phyloP scores from a whole-genome alignment of 1,140 invertebrate genomes.

The Bombus turneri region DNA sequence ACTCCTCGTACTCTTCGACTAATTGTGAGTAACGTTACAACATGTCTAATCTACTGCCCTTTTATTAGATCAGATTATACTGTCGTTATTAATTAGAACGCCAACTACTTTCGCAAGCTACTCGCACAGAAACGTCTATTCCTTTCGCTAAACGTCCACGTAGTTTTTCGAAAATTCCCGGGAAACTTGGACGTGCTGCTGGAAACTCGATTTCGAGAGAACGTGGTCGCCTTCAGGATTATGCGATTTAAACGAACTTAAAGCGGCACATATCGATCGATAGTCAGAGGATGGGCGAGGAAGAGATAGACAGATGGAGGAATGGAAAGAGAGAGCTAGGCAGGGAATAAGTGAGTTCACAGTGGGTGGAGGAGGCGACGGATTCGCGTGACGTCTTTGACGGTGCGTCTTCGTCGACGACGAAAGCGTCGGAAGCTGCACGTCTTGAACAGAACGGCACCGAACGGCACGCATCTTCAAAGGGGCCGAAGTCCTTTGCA shows the following conservation, averaged over 20 bases:
- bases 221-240: slow-evolving; percentile 30
- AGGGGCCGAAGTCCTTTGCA: slow-evolving; percentile 47
- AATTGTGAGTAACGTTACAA: not conserved
- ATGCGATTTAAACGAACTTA: slow-evolving; percentile 55
- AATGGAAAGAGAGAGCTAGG: not conserved
- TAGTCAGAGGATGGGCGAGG: not conserved
- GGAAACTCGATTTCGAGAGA: slow-evolving; percentile 21
- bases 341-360: not conserved
- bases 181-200: not conserved
- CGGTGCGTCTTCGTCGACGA: slow-evolving; percentile 29
- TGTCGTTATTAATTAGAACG: too few relatives aligned
- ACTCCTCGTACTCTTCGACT: not conserved
- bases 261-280: slow-evolving; percentile 49
- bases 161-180: slow-evolving; percentile 13
- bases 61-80: too few relatives aligned
- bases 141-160: not conserved
- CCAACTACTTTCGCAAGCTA: too few relatives aligned
- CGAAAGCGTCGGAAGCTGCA: slow-evolving; percentile 47
- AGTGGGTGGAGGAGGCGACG: slow-evolving; percentile 10
- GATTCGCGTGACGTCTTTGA: slow-evolving; percentile 51
- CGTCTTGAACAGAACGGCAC: slow-evolving; percentile 41
- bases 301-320: not conserved
- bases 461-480: slow-evolving; percentile 43
- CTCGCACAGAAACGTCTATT: too few relatives aligned
- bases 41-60: too few relatives aligned